Evolutionary conservation across 1,140 invertebrate species (phyloP), one percentile per base, ranked within the genome.

Genomic region (Bombus terrestris): DNA sequence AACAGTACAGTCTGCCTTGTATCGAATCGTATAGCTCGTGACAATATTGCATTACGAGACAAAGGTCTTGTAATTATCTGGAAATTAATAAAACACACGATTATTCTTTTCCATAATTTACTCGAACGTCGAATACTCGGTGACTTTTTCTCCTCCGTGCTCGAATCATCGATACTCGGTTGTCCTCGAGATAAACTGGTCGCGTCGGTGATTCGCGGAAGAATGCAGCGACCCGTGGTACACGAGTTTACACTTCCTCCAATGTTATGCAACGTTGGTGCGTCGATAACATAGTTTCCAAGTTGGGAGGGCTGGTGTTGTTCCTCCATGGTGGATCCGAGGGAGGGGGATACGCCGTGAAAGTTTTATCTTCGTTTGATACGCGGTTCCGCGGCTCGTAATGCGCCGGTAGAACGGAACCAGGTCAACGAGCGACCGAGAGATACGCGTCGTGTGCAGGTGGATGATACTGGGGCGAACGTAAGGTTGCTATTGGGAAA

Each of bases 331-430:
- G 69, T 79, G 37, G 15, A 47, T 81, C 18, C 76, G 22, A 73
- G 18, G 47, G 32, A 32, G 53, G 43, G 43, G 32, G 32, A 3
- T 35, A 25, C 59, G 28, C 39, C 75, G 76, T 81, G 41, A 89
- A 89, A 86, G 57, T 89, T 89, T 89, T 89, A 89, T 86, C 84
- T 89, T 28, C 62, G 68, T 57, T 68, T 78, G 88, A 89, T 85
- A 85, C 43, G 43, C 88, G 47, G 25, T n/a, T 77, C 8, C 68
- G 88, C 41, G 81, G 57, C 72, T 86, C 84, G 68, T 89, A 81
- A 80, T 22, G 47, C 69, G 59, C 59, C 59, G 59, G 71, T 76
- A 71, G 57, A 77, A 72, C 62, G 73, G 80, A 90, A 90, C 82
- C 88, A 66, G 89, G 89, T 89, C 89, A 87, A 83, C 68, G 81